A percentile compares a stretch with the other conserved stretches of the same genome.
Evolutionary conservation across 2,888 invertebrate genomes (phyloP).

Genomic region (Erpobdella octoculata): DNA sequence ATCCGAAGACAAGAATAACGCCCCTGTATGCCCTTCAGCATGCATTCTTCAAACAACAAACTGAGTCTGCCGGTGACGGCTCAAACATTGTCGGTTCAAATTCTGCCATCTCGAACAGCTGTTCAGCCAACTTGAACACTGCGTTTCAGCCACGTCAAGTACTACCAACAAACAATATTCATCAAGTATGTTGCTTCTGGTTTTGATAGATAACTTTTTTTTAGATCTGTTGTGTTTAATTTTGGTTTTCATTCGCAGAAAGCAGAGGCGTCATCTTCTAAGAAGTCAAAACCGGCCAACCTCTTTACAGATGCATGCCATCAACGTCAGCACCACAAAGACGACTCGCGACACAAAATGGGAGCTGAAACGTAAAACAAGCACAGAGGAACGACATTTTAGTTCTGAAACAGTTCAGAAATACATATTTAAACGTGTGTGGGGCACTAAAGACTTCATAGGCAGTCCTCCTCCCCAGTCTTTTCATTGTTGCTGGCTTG

Average conservation of each 20-base stretch:
- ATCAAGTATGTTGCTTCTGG: neutral
- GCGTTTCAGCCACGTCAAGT: neutral
- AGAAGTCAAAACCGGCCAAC: neutral
- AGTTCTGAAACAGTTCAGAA: neutral
- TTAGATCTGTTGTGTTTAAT: too few relatives aligned
- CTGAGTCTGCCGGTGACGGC: conserved; percentile 49
- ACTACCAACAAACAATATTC: neutral
- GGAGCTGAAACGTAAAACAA: neutral
- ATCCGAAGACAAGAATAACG: conserved; percentile 91
- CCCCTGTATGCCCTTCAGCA: conserved; percentile 87
- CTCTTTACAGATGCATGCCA: neutral
- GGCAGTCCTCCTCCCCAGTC: too few relatives aligned
- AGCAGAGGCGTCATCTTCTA: neutral
- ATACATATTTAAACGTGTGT: neutral
- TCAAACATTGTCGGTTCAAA: neutral
- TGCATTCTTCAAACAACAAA: conserved; percentile 69
- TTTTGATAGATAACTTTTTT: too few relatives aligned
- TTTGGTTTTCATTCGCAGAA: neutral
- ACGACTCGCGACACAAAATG: neutral
- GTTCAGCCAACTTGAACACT: neutral
- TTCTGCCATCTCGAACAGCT: neutral
- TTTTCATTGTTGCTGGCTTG: neutral
- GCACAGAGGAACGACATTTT: neutral
- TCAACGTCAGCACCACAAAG: neutral
- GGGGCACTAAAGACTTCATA: too few relatives aligned